These are phyloP conservation scores for Dissostichus mawsoni DNA, from an alignment of 2,113 vertebrate species.

Conservation along the genomic window DNA sequence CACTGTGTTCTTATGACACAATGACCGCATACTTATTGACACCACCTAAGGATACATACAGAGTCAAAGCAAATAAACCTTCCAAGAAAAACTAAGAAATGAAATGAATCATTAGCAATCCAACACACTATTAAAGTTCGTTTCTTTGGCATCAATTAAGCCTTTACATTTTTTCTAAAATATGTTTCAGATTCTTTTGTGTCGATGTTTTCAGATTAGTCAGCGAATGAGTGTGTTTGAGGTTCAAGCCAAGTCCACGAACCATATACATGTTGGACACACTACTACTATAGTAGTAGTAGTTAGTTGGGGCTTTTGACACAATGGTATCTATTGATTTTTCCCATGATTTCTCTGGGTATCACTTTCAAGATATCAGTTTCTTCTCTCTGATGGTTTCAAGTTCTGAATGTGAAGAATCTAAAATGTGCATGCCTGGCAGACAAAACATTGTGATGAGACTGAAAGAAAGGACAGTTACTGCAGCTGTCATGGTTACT, in stretches of 20 bases:
- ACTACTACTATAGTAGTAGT: background rate
- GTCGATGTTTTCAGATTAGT: conserved; percentile 13
- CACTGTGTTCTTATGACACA: background rate
- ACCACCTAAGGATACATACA: background rate
- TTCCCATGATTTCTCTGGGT: background rate
- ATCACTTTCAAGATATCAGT: background rate
- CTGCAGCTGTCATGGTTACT: background rate
- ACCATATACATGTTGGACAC: background rate
- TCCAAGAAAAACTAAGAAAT: background rate
- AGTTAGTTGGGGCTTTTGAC: background rate
- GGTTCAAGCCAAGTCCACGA: background rate
- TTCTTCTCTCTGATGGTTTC: background rate
- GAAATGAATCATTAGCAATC: background rate
- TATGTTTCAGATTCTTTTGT: background rate
- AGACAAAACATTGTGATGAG: background rate
- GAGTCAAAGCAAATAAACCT: background rate
- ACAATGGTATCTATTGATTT: background rate
- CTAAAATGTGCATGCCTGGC: background rate
- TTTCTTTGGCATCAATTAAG: background rate
- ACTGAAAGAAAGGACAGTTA: background rate
- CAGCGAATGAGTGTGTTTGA: background rate
- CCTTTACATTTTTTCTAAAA: background rate
- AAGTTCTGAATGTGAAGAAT: background rate
- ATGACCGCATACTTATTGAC: background rate
- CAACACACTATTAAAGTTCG: background rate